Evolutionary conservation across 2,888 invertebrate genomes (phyloP), one percentile per base, ranked within the genome.

Genomic region (Elmis aenea): DNA sequence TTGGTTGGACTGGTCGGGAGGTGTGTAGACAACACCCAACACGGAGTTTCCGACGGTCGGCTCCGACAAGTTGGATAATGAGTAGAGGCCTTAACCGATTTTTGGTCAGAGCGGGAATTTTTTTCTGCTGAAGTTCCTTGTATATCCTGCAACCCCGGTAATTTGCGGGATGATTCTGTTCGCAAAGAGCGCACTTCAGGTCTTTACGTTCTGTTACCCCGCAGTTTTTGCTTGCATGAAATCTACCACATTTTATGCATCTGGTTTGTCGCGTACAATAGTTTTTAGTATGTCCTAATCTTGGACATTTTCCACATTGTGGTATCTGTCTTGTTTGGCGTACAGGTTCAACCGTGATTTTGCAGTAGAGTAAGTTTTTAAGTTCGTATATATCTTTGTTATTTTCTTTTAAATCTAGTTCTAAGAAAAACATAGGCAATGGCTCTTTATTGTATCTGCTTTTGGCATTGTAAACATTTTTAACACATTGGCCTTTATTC

Each of bases 221-320:
- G 24, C 11, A 24, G n/a, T 5, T 24, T 24, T 24, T 24, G 24
- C 24, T 24, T 3, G 4, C 11, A 16, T 26, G 14, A 26, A 26
- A n/a, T 24, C 24, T 13, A 2, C 2, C 24, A 24, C 10, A 24
- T n/a, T 24, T 24, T 6, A 24, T 24, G 24, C 24, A 24, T 24
- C 12, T 23, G 9, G n/a, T n/a, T 10, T 23, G 23, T 5, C 23
- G 2, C 10, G 24, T 24, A 5, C 10, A 24, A 11, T 8, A 24
- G 24, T 24, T 24, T 24, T 11, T n/a, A 3, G n/a, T 24, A 24
- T 24, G 5, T 5, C 24, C 24, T 2, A 6, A 11, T 24, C 12
- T 24, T 24, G 12, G 5, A 13, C 24, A 24, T 8, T 6, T 22
- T 5, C 10, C 22, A 22, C 22, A 22, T 22, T 22, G 5, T 2